Percentiles rank a stretch among this genome's conserved stretches.
phyloP scores from a whole-genome alignment of 2,113 vertebrate genomes.

The Helogale parvula region DNA sequence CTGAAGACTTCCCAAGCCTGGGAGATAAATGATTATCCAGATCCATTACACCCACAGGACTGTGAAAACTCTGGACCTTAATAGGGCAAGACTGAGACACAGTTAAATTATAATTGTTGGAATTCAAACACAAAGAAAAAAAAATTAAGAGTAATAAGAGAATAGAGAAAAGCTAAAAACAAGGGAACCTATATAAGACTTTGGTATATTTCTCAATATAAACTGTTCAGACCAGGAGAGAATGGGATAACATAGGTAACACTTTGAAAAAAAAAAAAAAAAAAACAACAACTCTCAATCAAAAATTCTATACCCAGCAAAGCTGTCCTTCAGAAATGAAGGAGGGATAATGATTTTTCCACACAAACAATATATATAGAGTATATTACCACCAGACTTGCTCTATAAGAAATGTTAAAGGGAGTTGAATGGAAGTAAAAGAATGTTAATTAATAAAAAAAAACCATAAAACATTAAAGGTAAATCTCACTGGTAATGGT shows the following conservation, averaged over 20 bases:
- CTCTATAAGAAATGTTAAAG: not conserved
- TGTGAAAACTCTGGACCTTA: not conserved
- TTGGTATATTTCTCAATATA: not conserved
- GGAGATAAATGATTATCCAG: not conserved
- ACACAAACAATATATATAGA: not conserved
- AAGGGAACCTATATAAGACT: not conserved
- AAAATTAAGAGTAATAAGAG: not conserved
- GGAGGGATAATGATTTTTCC: not conserved
- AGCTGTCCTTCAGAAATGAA: not conserved
- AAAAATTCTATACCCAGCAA: not conserved
- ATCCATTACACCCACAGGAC: not conserved
- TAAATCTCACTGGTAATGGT: not conserved
- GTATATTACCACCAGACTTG: not conserved
- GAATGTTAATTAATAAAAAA: not conserved
- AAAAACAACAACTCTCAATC: not conserved
- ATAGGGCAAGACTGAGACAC: not conserved
- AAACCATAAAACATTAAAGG: not conserved
- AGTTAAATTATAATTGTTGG: not conserved
- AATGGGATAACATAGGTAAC: not conserved
- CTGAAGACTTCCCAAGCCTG: not conserved
- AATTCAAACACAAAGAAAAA: not conserved
- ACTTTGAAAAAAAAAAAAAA: not conserved
- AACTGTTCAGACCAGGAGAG: not conserved
- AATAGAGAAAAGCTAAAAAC: not conserved
- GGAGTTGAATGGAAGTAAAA: not conserved